phyloP scores from a whole-genome alignment of 30 jellyfish, hydroid and myxozoan genomes.

The Sanderia malayensis region DNA sequence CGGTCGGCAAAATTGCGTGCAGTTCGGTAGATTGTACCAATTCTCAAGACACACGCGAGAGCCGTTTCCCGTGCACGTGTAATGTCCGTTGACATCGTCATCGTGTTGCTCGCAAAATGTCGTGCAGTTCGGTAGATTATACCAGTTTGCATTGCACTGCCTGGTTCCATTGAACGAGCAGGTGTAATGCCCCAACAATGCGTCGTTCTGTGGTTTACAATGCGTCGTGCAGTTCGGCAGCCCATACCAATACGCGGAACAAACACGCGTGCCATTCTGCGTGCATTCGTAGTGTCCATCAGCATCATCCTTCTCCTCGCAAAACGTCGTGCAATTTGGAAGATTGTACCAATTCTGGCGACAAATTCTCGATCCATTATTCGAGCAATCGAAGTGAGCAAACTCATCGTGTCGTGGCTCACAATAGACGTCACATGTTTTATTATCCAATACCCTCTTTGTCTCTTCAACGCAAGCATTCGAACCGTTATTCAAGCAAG shows the following conservation, averaged over 20 bases:
- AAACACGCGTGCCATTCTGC: slow-evolving; percentile 19
- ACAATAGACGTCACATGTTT: slow-evolving; percentile 32
- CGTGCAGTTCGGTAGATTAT: slow-evolving; percentile 33
- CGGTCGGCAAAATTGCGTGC: slow-evolving; percentile 43
- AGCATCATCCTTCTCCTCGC: slow-evolving; percentile 36
- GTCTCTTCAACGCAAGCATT: not conserved
- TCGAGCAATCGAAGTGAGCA: slow-evolving; percentile 22
- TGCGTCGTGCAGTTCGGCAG: slow-evolving; percentile 33
- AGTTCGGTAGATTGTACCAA: slow-evolving; percentile 41
- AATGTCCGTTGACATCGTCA: slow-evolving; percentile 31
- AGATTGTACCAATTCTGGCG: not conserved
- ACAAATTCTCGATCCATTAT: slow-evolving; percentile 15
- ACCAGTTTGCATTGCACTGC: slow-evolving; percentile 28
- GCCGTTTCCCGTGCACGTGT: slow-evolving; percentile 31
- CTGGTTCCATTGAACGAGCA: slow-evolving; percentile 30
- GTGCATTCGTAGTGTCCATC: slow-evolving; percentile 44
- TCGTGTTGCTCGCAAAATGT: slow-evolving; percentile 35
- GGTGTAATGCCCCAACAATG: slow-evolving; percentile 23
- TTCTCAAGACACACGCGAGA: slow-evolving; percentile 12
- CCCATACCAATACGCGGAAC: slow-evolving; percentile 15
- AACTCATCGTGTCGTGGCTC: not conserved
- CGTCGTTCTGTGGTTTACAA: slow-evolving; percentile 34
- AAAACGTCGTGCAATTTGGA: slow-evolving; percentile 24
- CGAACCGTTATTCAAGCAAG: not conserved
- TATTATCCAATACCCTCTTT: too few relatives aligned